These are phyloP conservation scores for Pteronura brasiliensis DNA, from an alignment of 2,113 vertebrate genomes.

Conservation along the genomic window DNA sequence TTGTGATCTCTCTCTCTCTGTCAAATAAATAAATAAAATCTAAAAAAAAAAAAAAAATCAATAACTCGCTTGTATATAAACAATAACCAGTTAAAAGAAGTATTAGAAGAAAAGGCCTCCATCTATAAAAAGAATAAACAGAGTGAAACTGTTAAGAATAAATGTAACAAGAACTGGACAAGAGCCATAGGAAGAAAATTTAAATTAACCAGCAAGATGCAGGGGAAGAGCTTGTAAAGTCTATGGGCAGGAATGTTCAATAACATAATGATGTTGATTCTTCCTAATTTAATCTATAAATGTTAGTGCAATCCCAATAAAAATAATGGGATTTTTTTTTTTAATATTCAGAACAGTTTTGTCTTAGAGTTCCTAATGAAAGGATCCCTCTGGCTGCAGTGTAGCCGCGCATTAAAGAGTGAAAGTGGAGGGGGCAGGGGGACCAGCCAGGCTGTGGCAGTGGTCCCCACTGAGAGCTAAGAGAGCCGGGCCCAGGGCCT, in stretches of 20 bases:
- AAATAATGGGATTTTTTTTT: background rate
- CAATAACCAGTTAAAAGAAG: background rate
- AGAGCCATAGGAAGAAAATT: background rate
- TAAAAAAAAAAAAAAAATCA: background rate
- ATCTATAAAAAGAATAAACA: background rate
- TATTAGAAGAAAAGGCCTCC: background rate
- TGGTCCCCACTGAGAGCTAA: background rate
- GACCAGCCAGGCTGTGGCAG: background rate
- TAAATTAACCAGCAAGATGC: background rate
- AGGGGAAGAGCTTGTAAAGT: background rate
- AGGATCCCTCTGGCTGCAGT: background rate
- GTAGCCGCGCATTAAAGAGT: background rate
- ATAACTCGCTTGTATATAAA: background rate
- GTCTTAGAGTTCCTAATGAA: background rate
- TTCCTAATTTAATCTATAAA: conserved; percentile 14
- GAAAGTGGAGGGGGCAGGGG: background rate
- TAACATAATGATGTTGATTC: background rate
- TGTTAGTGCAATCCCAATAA: background rate
- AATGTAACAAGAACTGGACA: background rate
- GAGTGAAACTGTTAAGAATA: background rate
- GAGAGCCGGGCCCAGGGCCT: background rate
- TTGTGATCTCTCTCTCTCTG: too few relatives aligned
- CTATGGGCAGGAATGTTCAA: background rate
- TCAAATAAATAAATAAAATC: too few relatives aligned
- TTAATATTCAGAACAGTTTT: background rate